Evolutionary conservation across 1,140 invertebrate species (phyloP).

Genomic region (Cyclina sinensis): DNA sequence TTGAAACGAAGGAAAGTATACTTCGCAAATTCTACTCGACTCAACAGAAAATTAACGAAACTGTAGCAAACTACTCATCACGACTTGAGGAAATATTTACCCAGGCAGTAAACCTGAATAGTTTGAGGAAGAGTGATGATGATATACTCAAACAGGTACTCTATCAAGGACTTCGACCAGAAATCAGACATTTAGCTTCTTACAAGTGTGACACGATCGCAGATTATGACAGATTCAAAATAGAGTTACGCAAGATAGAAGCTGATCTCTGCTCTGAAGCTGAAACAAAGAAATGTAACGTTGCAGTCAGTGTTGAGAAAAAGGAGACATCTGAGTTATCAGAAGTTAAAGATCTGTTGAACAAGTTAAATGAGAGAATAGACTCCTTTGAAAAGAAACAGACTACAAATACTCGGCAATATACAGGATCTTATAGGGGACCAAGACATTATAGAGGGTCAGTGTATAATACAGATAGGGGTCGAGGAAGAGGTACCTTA

Average conservation of each 20-base stretch:
- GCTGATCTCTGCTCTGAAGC: neutral
- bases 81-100: neutral
- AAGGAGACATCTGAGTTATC: neutral
- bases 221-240: neutral
- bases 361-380: slow-evolving; percentile 2
- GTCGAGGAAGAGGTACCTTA: neutral
- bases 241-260: slow-evolving; percentile 14
- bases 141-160: neutral
- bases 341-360: neutral
- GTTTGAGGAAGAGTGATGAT: neutral
- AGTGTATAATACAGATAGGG: neutral
- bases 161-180: neutral
- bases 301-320: neutral
- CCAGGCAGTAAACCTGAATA: neutral
- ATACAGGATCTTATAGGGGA: neutral
- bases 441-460: neutral
- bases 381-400: neutral
- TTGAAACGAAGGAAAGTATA: neutral
- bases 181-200: neutral
- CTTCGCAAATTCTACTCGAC: neutral
- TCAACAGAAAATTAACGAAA: neutral
- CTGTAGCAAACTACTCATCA: neutral
- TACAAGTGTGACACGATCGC: neutral
- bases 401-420: neutral
- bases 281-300: neutral